Percentiles rank a stretch among this genome's conserved stretches.
These are phyloP conservation scores for Lampris incognitus DNA, from an alignment of 2,113 vertebrate species.

Conservation along the genomic window DNA sequence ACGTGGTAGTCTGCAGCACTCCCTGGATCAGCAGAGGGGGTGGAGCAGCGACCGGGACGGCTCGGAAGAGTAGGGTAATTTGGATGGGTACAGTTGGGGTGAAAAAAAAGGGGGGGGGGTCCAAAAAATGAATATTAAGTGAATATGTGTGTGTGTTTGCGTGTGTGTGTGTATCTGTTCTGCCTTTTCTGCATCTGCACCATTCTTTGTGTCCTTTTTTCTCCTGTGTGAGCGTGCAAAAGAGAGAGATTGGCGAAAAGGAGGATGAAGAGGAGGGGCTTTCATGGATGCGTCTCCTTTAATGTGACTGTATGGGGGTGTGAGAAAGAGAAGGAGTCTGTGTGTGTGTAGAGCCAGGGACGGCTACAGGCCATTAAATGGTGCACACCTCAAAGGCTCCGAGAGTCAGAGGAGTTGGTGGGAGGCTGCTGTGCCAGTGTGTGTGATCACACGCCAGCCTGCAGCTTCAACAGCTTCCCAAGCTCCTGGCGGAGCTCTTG, in stretches of 20 bases:
- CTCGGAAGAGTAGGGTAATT: too few relatives aligned
- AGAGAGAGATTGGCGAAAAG: not conserved
- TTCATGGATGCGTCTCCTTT: not conserved
- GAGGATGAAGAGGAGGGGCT: not conserved
- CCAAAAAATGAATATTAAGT: too few relatives aligned
- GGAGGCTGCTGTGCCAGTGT: not conserved
- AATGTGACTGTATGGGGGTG: not conserved
- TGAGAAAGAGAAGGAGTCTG: not conserved
- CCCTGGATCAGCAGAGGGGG: too few relatives aligned
- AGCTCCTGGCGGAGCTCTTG: conserved; percentile 34
- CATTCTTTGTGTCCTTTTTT: not conserved
- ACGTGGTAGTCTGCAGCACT: too few relatives aligned
- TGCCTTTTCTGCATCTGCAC: too few relatives aligned
- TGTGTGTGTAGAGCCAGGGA: not conserved
- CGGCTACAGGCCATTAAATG: not conserved
- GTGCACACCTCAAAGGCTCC: not conserved
- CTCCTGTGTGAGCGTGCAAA: not conserved
- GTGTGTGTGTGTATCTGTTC: not conserved
- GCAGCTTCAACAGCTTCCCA: conserved; percentile 43
- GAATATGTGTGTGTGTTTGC: not conserved
- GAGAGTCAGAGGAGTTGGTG: not conserved
- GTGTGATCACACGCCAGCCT: conserved; percentile 16
- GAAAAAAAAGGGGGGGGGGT: too few relatives aligned
- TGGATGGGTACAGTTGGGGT: too few relatives aligned
- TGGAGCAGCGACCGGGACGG: too few relatives aligned